Evolutionary conservation across 2,888 invertebrate genomes (phyloP).

Genomic region (Pyrgus malvae): DNA sequence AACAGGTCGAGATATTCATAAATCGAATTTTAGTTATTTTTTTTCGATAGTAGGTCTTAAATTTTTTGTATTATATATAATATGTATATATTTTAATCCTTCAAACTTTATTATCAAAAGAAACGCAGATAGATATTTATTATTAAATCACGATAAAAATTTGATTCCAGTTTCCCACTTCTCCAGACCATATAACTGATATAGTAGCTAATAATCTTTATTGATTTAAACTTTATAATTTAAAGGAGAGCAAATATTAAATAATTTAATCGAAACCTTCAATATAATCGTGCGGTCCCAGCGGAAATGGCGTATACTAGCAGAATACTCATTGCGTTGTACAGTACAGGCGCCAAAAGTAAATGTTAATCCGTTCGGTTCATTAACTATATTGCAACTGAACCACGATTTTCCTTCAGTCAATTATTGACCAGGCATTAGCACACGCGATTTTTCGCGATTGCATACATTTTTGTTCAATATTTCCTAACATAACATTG

Average conservation of each 20-base stretch:
- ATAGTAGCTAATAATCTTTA: too few species aligned
- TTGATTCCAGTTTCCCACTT: too few species aligned
- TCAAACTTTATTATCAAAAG: too few species aligned
- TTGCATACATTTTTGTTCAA: slow-evolving; percentile 22
- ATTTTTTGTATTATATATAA: too few species aligned
- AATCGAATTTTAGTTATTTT: too few species aligned
- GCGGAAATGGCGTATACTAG: slow-evolving; percentile 57
- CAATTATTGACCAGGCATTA: slow-evolving; percentile 54
- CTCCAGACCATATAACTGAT: too few species aligned
- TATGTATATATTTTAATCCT: too few species aligned
- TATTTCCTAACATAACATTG: slow-evolving; percentile 10
- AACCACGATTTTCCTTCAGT: slow-evolving; percentile 74
- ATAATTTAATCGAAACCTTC: slow-evolving; percentile 34
- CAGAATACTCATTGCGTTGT: slow-evolving; percentile 63
- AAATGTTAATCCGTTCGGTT: slow-evolving; percentile 73
- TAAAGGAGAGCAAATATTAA: slow-evolving; percentile 14
- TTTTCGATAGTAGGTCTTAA: too few species aligned
- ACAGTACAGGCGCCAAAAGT: slow-evolving; percentile 70
- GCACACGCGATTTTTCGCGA: slow-evolving; percentile 48
- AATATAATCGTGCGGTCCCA: slow-evolving; percentile 52
- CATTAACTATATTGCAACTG: slow-evolving; percentile 67
- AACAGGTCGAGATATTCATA: too few species aligned
- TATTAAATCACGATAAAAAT: too few species aligned
- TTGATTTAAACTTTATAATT: too few species aligned
- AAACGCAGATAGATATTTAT: too few species aligned